These are phyloP conservation scores for Metalampra italica DNA, from an alignment of 2,888 invertebrate species.

Conservation along the genomic window DNA sequence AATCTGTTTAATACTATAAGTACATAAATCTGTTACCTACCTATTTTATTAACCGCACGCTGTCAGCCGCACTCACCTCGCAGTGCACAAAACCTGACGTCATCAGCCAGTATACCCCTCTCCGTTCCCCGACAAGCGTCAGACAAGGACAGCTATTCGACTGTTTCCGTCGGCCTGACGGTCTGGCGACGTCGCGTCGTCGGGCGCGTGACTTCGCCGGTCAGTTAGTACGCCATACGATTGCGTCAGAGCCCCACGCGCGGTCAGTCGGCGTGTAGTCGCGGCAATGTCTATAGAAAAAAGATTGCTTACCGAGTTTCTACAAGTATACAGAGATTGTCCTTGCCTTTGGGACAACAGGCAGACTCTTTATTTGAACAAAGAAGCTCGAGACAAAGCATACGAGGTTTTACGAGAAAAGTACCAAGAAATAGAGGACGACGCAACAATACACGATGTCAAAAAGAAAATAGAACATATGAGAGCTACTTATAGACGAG, in stretches of 20 bases:
- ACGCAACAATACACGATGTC: constrained; percentile 14
- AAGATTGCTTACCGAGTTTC: constrained; percentile 14
- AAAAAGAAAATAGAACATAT: constrained; percentile 24
- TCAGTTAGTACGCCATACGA: constrained; percentile 12
- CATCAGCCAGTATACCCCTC: too few species aligned
- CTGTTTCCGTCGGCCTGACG: constrained; percentile 17
- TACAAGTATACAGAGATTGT: constrained; percentile 19
- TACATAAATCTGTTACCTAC: too few species aligned
- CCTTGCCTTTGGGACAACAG: constrained; percentile 25
- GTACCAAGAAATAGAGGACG: constrained; percentile 17
- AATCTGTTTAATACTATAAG: too few species aligned
- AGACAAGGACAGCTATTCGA: constrained; percentile 17
- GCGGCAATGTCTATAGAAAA: constrained; percentile 12
- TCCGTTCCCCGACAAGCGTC: neutral
- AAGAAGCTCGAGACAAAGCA: constrained; percentile 17
- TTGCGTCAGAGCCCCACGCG: constrained; percentile 15
- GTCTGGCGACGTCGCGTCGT: constrained; percentile 4
- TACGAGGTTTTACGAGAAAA: constrained; percentile 21
- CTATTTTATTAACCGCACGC: too few species aligned
- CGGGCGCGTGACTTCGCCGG: constrained; percentile 6
- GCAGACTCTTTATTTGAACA: constrained; percentile 17
- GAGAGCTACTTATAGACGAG: constrained; percentile 20
- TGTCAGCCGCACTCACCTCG: too few species aligned
- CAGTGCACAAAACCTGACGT: too few species aligned
- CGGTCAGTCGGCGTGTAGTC: neutral